Percentiles rank a stretch among this genome's conserved stretches.
These are phyloP conservation scores for Ceratitis capitata DNA, from an alignment of 1,140 invertebrate genomes.

Conservation along the genomic window DNA sequence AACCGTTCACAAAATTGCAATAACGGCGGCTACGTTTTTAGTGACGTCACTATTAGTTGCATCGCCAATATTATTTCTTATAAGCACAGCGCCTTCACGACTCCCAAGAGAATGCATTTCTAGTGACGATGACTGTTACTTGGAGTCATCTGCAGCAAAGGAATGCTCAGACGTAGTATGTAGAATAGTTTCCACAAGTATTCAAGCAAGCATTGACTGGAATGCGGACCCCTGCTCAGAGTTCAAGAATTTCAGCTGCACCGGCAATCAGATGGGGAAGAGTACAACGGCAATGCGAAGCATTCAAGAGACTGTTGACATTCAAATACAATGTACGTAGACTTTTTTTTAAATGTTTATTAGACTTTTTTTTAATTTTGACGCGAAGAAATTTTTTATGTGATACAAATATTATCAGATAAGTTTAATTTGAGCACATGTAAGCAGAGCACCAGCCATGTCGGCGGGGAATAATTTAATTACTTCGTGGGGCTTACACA, in stretches of 20 bases:
- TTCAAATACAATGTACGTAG: conserved; percentile 61
- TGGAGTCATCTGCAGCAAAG: conserved; percentile 51
- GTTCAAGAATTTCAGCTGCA: conserved; percentile 73
- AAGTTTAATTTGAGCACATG: too few species aligned
- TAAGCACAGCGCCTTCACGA: conserved; percentile 70
- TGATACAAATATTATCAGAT: too few species aligned
- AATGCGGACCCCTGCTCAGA: conserved; percentile 69
- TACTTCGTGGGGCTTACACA: too few species aligned
- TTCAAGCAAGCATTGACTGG: conserved; percentile 62
- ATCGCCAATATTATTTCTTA: conserved; percentile 72
- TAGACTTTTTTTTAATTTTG: too few species aligned
- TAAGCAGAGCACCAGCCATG: too few species aligned
- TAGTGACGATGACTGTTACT: conserved; percentile 64
- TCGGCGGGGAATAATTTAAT: too few species aligned
- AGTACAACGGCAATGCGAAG: conserved; percentile 56
- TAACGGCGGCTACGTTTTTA: conserved; percentile 70
- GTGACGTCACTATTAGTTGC: conserved; percentile 72
- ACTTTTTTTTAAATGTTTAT: background rate
- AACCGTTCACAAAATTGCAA: conserved; percentile 71
- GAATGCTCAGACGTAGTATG: conserved; percentile 61
- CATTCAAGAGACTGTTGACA: conserved; percentile 62
- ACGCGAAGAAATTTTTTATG: too few species aligned
- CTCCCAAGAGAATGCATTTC: conserved; percentile 67
- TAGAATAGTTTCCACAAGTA: conserved; percentile 58
- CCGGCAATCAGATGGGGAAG: conserved; percentile 53